Evolutionary conservation across 2,113 vertebrate genomes (phyloP), one percentile per base, ranked within the genome.

Genomic region (Hassar affinis): DNA sequence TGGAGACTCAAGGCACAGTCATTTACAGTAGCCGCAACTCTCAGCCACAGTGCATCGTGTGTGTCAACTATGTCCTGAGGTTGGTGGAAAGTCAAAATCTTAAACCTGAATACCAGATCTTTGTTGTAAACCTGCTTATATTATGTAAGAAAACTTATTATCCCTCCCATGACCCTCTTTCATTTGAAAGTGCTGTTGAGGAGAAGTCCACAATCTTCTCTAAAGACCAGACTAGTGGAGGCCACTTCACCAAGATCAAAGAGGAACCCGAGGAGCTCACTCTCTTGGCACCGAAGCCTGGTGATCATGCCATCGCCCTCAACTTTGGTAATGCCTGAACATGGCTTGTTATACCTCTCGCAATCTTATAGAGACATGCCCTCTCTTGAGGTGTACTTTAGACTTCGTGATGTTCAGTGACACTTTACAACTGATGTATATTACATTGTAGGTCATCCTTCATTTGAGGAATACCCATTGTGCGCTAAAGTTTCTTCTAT

Each of bases 1-100:
- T 99, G 78, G 97, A 99, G 87, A 99, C 97, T 0, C 98, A 99
- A 86, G 97, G 96, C 75, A 98, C 98, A 0, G 97, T 99, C 84
- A 98, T 99, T 80, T 99, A 99, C 88, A 99, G 97, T 68, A 97
- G 94, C n/a, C 97, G 98, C 49, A 99, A 99, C 94, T 94, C 98
- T 1, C 98, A 99, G 91, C 98, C 98, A 0, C 98, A 99, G 92
- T 98, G 98, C 85, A 97, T 99, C 27, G 95, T 99, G 89, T 98
- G 98, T 52, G 91, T 99, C 89, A 99, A 99, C 94, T 98, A 96
- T 0, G 97, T 99, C 78, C 95, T 99, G 86, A 99, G 98, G 98
- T 99, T 42, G 91, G 93, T 68, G 22, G 15, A 33, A 64, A 47
- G 52, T 1, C 20, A 33, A 64, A 47, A 61, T 1, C 20, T 9